Base-by-base conservation (phyloP, 2,888 invertebrate genomes). In the Diarsia brunnea region DNA sequence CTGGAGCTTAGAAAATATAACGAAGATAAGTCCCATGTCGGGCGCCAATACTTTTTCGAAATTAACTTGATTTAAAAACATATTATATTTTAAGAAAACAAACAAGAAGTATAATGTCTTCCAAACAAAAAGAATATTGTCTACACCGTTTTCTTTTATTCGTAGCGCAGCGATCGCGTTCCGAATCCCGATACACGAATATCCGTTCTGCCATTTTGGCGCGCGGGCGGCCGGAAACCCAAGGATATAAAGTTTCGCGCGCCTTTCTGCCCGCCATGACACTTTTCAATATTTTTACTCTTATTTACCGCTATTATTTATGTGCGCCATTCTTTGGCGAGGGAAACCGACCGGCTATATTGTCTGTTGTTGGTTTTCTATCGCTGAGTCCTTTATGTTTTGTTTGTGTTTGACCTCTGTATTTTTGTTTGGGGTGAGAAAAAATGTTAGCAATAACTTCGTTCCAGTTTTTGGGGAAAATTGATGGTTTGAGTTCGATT, bases 241-340 rank as follows among this genome's bases (percentile, higher is more conserved):
- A 90, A 93, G 95, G 95, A 95, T 95, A 96, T 96, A 95, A 95
- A 95, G 94, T 95, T 95, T 93, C 95, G 93, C 94, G 93, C 94
- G 94, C 94, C 93, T 95, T 95, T 95, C 94, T 95, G 90, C 92
- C 93, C 94, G 93, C 94, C 93, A 93, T 95, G 96, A 96, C 96
- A 95, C 90, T 96, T 96, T 95, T 94, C 96, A 95, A 96, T 96
- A 96, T 96, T 96, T 89, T 96, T 95, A 95, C 95, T 94, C 94
- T 96, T 96, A 96, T 96, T 96, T 96, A 96, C 95, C 92, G 95
- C 93, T 89, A 94, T 96, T 96, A 96, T 96, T 96, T 96, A 95
- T 96, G 95, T 93, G 91, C 86, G 86, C 91, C 91, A 94, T 96
- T 95, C 95, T 95, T 95, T 86, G 91, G 84, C 79, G 86, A 87